Percentiles rank a stretch among this genome's conserved stretches.
These are phyloP conservation scores for Leptonema lineaticorne DNA, from an alignment of 1,140 invertebrate species.

Conservation along the genomic window DNA sequence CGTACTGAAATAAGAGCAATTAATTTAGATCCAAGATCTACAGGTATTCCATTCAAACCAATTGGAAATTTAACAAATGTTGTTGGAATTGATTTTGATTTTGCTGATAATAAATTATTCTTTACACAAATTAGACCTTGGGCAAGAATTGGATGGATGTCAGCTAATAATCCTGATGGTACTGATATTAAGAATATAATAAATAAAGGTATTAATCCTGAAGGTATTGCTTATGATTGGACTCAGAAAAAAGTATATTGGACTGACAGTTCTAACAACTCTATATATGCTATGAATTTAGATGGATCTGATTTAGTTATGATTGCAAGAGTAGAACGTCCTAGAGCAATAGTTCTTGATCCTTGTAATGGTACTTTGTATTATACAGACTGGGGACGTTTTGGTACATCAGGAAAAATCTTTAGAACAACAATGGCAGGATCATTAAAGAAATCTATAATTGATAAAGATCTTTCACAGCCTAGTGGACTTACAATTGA, in stretches of 20 bases:
- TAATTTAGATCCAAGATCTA: slow-evolving; percentile 78
- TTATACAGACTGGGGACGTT: slow-evolving; percentile 92
- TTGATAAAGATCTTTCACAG: slow-evolving; percentile 89
- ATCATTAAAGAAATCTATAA: slow-evolving; percentile 84
- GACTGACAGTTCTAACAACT: slow-evolving; percentile 93
- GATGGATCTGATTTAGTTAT: slow-evolving; percentile 88
- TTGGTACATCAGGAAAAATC: slow-evolving; percentile 91
- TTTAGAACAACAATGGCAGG: slow-evolving; percentile 96
- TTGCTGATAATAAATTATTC: slow-evolving; percentile 79
- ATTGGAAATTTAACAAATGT: slow-evolving; percentile 92
- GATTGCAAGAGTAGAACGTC: slow-evolving; percentile 89
- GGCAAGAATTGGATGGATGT: slow-evolving; percentile 81
- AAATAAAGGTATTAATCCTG: slow-evolving; percentile 84
- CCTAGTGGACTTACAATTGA: slow-evolving; percentile 96
- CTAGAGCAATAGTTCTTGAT: slow-evolving; percentile 93
- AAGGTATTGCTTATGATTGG: slow-evolving; percentile 97
- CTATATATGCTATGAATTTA: slow-evolving; percentile 93
- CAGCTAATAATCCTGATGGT: slow-evolving; percentile 64
- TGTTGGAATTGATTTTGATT: slow-evolving; percentile 96
- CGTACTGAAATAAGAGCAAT: slow-evolving; percentile 87
- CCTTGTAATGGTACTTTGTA: slow-evolving; percentile 93
- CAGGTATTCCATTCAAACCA: slow-evolving; percentile 81
- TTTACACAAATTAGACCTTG: slow-evolving; percentile 92
- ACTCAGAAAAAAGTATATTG: slow-evolving; percentile 96
- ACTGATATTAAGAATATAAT: slow-evolving; percentile 71